These are phyloP conservation scores for Hyperoodon ampullatus DNA, from an alignment of 2,113 vertebrate genomes.

Conservation along the genomic window DNA sequence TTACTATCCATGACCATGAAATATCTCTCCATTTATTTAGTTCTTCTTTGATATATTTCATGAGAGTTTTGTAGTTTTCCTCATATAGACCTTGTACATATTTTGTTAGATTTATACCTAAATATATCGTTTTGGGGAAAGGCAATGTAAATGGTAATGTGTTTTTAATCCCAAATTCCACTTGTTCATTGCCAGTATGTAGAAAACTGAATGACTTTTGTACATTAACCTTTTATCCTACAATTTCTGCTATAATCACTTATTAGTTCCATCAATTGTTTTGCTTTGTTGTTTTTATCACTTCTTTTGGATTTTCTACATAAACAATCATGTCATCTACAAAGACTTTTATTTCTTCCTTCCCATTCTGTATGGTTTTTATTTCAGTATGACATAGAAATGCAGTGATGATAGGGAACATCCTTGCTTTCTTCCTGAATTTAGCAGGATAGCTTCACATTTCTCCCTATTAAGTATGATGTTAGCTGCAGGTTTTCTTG, in stretches of 20 bases:
- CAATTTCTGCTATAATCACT: background rate
- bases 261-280: background rate
- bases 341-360: background rate
- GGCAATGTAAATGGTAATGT: background rate
- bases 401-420: background rate
- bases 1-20: background rate
- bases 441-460: background rate
- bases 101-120: background rate
- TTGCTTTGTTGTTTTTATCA: background rate
- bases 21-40: background rate
- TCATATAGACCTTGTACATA: background rate
- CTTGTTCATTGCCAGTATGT: background rate
- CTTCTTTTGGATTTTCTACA: background rate
- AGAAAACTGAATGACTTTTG: background rate
- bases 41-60: background rate
- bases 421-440: background rate
- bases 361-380: background rate
- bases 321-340: background rate
- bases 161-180: background rate
- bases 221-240: background rate
- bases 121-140: background rate
- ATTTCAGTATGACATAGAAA: background rate
- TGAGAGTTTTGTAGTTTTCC: background rate
- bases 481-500: background rate
- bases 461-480: background rate